Conservation (phyloP, 2,888 invertebrate genomes). For the Drosophila mettleri region DNA sequence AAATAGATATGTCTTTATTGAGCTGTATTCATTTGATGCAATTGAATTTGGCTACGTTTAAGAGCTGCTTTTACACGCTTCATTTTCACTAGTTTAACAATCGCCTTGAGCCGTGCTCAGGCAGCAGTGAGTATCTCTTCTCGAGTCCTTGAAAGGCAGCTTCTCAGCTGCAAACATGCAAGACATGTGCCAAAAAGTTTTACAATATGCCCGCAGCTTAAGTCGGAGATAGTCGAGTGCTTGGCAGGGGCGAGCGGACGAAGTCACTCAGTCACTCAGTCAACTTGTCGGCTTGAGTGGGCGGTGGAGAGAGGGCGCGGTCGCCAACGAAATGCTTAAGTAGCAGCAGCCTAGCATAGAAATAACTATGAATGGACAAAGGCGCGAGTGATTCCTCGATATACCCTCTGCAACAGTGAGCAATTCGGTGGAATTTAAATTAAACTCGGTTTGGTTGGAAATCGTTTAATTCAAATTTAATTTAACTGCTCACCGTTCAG, state of each 20-base stretch:
- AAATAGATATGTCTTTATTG: background rate
- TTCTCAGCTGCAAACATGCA: constrained; percentile 65
- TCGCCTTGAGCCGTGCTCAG: constrained; percentile 52
- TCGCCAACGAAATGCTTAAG: constrained; percentile 24
- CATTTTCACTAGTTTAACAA: constrained; percentile 57
- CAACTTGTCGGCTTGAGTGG: constrained; percentile 33
- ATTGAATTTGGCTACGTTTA: constrained; percentile 41
- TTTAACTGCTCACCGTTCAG: no score
- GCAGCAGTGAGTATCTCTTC: constrained; percentile 36
- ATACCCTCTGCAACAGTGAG: constrained; percentile 1
- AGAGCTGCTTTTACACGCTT: constrained; percentile 33
- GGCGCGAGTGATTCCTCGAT: background rate
- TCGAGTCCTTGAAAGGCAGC: constrained; percentile 45
- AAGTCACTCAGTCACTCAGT: constrained; percentile 38
- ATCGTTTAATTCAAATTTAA: background rate
- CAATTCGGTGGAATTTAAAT: background rate
- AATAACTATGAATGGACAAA: constrained; percentile 14
- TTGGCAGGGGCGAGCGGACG: background rate
- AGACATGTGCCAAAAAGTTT: constrained; percentile 80
- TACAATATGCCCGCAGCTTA: constrained; percentile 74
- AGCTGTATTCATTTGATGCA: constrained; percentile 3
- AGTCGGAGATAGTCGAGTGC: constrained; percentile 26
- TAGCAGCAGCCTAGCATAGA: constrained; percentile 21
- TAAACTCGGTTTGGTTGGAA: background rate
- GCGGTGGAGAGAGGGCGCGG: constrained; percentile 32